Evolutionary conservation across 2,888 invertebrate genomes (phyloP).

Genomic region (Chrysodeixis includens): DNA sequence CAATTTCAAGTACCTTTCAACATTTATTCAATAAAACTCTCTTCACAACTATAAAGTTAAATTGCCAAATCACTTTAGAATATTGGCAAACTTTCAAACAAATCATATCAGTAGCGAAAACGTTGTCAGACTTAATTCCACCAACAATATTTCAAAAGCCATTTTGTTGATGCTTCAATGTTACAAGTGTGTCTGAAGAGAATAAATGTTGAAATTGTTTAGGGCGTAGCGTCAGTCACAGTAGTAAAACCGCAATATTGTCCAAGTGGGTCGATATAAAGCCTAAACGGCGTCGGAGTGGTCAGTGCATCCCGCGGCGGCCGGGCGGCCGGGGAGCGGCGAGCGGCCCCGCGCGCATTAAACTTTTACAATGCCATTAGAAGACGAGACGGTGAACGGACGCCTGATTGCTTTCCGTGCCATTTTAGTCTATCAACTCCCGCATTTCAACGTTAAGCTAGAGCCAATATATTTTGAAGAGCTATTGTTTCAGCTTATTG

Average conservation of each 20-base stretch:
- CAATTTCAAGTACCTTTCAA: constrained; percentile 30
- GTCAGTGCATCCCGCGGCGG: constrained; percentile 51
- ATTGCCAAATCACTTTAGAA: constrained; percentile 23
- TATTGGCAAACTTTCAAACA: constrained; percentile 37
- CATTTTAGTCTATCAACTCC: constrained; percentile 43
- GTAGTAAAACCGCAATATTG: constrained; percentile 44
- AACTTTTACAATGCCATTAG: constrained; percentile 76
- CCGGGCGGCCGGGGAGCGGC: constrained; percentile 49
- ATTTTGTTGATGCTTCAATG: constrained; percentile 29
- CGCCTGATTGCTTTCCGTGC: constrained; percentile 62
- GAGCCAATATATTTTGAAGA: constrained; percentile 49
- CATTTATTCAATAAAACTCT: constrained; percentile 20
- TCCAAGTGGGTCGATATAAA: constrained; percentile 49
- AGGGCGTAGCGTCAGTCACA: constrained; percentile 31
- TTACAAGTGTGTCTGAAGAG: constrained; percentile 26
- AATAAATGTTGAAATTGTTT: constrained; percentile 38
- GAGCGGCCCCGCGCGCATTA: constrained; percentile 64
- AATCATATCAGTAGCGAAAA: constrained; percentile 27
- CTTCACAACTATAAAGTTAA: constrained; percentile 21
- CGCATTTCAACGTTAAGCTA: constrained; percentile 34
- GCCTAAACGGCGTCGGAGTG: constrained; percentile 43
- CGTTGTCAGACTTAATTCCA: constrained; percentile 15
- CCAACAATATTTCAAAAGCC: constrained; percentile 18
- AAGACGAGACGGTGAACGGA: constrained; percentile 69
- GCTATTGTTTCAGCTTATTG: constrained; percentile 50